Evolutionary conservation across 2,113 vertebrate species (phyloP), one percentile per base, ranked within the genome.

Genomic region (Crocuta crocuta): DNA sequence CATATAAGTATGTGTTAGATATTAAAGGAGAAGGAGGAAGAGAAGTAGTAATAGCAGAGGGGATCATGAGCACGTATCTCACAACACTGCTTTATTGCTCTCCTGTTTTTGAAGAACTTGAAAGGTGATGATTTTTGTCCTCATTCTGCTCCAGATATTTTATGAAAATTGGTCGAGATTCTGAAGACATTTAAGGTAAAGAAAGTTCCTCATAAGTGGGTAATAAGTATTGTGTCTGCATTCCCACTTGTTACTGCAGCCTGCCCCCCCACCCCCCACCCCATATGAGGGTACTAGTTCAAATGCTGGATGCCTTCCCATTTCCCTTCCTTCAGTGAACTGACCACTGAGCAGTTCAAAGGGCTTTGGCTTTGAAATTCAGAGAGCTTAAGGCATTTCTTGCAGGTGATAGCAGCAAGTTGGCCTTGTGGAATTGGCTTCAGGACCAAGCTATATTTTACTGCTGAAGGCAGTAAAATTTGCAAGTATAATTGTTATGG

Each of bases 331-430:
- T 16, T 61, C 39, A 24, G 71, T 31, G 33, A 73, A 24, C 61
- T 87, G 65, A 7, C 61, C 45, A 28, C 55, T 74, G 5, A 13
- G 23, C 15, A 85, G 65, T 35, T 33, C n/a, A 50, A 84, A 95
- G 80, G 48, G n/a, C 53, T 93, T 89, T 89, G 39, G 35, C n/a
- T 90, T 70, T 95, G 73, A 86, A 66, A 35, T 66, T 53, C 4
- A 39, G 82, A 96, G 28, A 94, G 94, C 33, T 45, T 33, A 93
- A 91, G 86, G 89, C 28, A 33, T 63, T 97, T 94, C 84, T 71
- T 58, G 5, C 24, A 80, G 43, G 50, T 45, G 50, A 84, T 0
- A 94, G 68, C 17, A 73, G 71, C 10, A 45, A 15, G 24, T 5
- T 73, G 53, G 11, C 23, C 1, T 95, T 92, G 53, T 73, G 7